Conservation (phyloP, 1,140 invertebrate species). For the Trichomalopsis sarcophagae region DNA sequence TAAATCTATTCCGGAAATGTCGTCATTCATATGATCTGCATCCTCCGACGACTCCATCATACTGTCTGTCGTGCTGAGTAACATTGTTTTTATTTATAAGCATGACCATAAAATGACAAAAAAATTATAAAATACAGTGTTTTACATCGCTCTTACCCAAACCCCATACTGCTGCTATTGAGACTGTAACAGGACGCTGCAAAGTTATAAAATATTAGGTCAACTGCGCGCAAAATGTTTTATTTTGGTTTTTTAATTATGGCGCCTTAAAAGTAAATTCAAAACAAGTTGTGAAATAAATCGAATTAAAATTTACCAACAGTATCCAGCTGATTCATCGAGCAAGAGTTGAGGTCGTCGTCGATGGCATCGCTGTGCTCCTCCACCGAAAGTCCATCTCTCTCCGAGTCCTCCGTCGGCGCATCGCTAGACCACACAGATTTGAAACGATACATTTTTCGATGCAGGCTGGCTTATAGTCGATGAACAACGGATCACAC, state of each 20-base stretch:
- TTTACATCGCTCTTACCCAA: slow-evolving; percentile 40
- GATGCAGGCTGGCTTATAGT: neutral
- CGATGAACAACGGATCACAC: neutral
- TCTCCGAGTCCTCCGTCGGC: slow-evolving; percentile 5
- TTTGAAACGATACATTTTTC: slow-evolving; percentile 54
- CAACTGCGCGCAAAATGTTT: no score
- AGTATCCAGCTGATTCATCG: slow-evolving; percentile 38
- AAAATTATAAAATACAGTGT: neutral
- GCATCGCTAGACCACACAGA: slow-evolving; percentile 53
- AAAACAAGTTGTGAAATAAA: neutral
- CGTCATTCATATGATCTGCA: slow-evolving; percentile 30
- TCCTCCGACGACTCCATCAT: slow-evolving; percentile 51
- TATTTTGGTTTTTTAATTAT: no score
- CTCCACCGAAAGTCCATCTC: slow-evolving; percentile 13
- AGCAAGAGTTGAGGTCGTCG: slow-evolving; percentile 34
- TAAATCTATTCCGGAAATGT: slow-evolving; percentile 49
- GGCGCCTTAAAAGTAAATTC: no score
- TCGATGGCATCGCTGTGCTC: slow-evolving; percentile 41
- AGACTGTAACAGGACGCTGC: slow-evolving; percentile 49
- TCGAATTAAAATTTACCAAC: slow-evolving; percentile 35
- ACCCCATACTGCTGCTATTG: slow-evolving; percentile 45
- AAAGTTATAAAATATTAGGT: slow-evolving; percentile 30
- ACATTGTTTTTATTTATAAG: neutral
- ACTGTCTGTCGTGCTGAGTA: slow-evolving; percentile 42
- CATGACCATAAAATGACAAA: neutral